Evolutionary conservation across 2,113 vertebrate genomes (phyloP), one percentile per base, ranked within the genome.

Genomic region (Catharus minimus): DNA sequence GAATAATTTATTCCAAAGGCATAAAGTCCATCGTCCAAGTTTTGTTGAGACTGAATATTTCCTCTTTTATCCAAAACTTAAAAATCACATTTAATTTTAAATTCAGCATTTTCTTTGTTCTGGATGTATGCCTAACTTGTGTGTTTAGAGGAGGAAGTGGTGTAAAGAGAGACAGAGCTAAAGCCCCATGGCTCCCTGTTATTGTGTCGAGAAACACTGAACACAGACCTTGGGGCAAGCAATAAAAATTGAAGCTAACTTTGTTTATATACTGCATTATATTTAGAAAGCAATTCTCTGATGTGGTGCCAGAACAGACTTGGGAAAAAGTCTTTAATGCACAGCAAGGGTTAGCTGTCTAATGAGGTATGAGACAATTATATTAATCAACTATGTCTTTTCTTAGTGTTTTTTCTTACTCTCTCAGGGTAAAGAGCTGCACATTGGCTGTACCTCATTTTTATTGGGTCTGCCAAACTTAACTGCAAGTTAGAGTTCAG

Each of bases 331-430:
- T 57, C 74, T 94, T 93, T 65, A 92, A 89, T 87, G 57, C 86
- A 82, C 62, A 89, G 77, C 66, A 86, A 94, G 82, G 41, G 62
- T 92, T 89, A 87, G 71, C 74, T 93, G 55, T 87, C 66, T 91
- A 92, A 92, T 76, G 89, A 93, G 55, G 78, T 90, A 83, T 88
- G 68, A 92, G 73, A 86, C 56, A 92, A 92, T 88, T 96, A 69
- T 71, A 93, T 93, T 83, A 92, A 94, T 90, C 83, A 90, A 11
- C 56, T 62, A 55, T 74, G 44, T 83, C 68, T 90, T 90, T 68
- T 60, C 72, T 85, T 52, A 52, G 46, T 60, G 72, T 19, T 52
- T 85, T 84, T 82, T 61, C 52, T 81, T 81, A 81, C 38, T 66
- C 71, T 88, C 64, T 83, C 47, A 27, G 52, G 71, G 39, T 62